Percentiles rank a stretch among this genome's conserved stretches.
These are phyloP conservation scores for Ladona fulva DNA, from an alignment of 1,140 invertebrate species.

Conservation along the genomic window DNA sequence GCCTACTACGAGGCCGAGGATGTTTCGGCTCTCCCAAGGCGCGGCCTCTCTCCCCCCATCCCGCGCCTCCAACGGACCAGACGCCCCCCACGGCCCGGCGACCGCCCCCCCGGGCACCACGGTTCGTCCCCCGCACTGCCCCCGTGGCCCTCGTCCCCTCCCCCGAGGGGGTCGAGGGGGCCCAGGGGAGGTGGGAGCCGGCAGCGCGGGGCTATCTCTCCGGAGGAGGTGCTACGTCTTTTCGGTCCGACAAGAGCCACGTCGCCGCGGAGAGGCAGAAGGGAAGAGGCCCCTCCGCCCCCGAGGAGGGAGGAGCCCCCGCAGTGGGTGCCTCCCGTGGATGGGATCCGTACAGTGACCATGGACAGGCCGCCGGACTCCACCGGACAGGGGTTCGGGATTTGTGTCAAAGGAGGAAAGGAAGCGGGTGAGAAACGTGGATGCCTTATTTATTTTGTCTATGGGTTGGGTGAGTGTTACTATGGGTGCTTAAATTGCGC, in stretches of 20 bases:
- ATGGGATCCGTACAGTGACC: background rate
- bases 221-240: background rate
- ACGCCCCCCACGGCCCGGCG: background rate
- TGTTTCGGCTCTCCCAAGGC: background rate
- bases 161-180: background rate
- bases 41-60: background rate
- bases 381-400: background rate
- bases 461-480: no score
- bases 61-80: background rate
- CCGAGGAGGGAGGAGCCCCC: conserved; percentile 2
- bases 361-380: background rate
- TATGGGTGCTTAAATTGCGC: no score
- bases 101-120: conserved; percentile 1
- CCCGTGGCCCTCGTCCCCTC: background rate
- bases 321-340: background rate
- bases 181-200: background rate
- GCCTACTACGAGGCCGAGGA: background rate
- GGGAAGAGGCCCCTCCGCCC: background rate
- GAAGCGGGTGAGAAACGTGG: background rate
- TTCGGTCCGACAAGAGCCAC: background rate
- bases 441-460: no score
- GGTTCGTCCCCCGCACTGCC: background rate
- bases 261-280: background rate
- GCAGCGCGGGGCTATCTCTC: background rate
- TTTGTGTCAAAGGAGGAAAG: background rate